Percentiles rank a stretch among this genome's conserved stretches.
These are phyloP conservation scores for Acropora yongei DNA, from an alignment of 64 coral and sea anemone genomes.

Conservation along the genomic window DNA sequence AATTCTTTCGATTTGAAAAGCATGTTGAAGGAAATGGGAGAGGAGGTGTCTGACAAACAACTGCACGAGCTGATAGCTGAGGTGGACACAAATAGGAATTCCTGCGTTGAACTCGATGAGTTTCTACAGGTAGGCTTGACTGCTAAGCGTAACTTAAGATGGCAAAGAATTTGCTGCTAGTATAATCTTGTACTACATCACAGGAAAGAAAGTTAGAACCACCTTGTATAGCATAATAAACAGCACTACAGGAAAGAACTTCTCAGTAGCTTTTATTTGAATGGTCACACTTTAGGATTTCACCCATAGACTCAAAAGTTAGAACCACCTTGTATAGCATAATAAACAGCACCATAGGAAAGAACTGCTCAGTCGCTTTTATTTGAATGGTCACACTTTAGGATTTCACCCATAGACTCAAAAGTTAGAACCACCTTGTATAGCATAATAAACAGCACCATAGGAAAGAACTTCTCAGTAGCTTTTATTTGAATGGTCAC, in stretches of 20 bases:
- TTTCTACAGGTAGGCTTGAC: constrained; percentile 76
- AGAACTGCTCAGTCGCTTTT: background rate
- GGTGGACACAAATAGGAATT: constrained; percentile 80
- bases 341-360: background rate
- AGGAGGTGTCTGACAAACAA: constrained; percentile 71
- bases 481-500: background rate
- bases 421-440: background rate
- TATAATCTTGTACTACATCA: too few species aligned
- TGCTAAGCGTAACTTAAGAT: too few species aligned
- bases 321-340: background rate
- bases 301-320: too few species aligned
- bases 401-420: background rate
- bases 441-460: background rate
- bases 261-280: too few species aligned
- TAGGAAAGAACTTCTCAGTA: background rate
- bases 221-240: too few species aligned
- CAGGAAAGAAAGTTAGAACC: too few species aligned
- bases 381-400: background rate
- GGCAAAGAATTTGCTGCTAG: too few species aligned
- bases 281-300: too few species aligned
- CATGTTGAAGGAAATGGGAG: constrained; percentile 76
- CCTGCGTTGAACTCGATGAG: constrained; percentile 80
- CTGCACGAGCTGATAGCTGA: constrained; percentile 81
- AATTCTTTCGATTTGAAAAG: constrained; percentile 62
- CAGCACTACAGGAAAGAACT: too few species aligned